Evolutionary conservation across 1,140 invertebrate genomes (phyloP).

Genomic region (Triops longicaudatus): DNA sequence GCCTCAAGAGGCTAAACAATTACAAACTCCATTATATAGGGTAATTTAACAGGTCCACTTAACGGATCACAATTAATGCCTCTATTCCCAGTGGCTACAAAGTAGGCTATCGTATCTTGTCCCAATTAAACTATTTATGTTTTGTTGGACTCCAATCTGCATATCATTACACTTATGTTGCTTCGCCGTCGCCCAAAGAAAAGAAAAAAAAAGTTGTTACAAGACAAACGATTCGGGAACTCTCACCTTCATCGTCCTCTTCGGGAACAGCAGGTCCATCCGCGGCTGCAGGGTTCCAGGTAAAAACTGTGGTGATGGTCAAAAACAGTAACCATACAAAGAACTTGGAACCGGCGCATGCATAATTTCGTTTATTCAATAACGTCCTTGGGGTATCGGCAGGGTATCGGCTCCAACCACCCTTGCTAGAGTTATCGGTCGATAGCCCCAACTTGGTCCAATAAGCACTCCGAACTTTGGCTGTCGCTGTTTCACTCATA

Average conservation of each 20-base stretch:
- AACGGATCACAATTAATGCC: not conserved
- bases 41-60: not conserved
- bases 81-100: not conserved
- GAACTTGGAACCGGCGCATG: not conserved
- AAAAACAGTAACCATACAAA: not conserved
- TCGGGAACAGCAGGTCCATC: slow-evolving; percentile 1
- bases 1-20: too few relatives aligned
- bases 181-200: not conserved
- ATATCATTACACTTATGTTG: not conserved
- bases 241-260: not conserved
- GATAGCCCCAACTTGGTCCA: not conserved
- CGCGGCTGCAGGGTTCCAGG: not conserved
- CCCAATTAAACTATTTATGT: not conserved
- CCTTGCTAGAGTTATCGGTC: not conserved
- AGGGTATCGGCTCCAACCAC: not conserved
- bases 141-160: not conserved
- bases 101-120: not conserved
- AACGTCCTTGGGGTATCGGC: not conserved
- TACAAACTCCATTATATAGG: not conserved
- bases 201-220: not conserved
- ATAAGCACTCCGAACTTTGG: not conserved
- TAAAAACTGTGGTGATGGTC: not conserved
- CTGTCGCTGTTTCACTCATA: slow-evolving; percentile 6
- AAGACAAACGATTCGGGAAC: not conserved
- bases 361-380: not conserved